These are phyloP conservation scores for Tapera naevia DNA, from an alignment of 2,797 vertebrate species.

Conservation along the genomic window DNA sequence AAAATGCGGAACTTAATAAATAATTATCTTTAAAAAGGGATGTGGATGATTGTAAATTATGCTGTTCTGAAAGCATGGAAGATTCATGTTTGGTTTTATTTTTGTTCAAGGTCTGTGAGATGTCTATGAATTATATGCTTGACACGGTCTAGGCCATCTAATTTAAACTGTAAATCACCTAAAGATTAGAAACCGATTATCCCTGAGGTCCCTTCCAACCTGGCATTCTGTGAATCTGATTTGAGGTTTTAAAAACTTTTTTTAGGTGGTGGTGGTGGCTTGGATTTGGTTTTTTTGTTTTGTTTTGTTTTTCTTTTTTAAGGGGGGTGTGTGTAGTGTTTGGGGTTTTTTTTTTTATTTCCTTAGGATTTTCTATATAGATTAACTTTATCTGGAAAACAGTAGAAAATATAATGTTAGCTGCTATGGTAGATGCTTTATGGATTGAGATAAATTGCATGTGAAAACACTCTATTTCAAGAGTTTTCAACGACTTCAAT, in stretches of 20 bases:
- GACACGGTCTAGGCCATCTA: too few relatives aligned
- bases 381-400: fast-evolving
- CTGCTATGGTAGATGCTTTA: fast-evolving
- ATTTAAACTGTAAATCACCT: too few relatives aligned
- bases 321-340: fast-evolving
- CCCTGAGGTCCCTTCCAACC: too few relatives aligned
- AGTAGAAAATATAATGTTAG: fast-evolving
- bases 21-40: fast-evolving
- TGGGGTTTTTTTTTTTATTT: not conserved
- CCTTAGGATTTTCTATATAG: too few relatives aligned
- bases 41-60: fast-evolving
- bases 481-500: fast-evolving
- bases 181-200: too few relatives aligned
- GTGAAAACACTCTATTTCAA: fast-evolving
- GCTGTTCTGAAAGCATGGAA: fast-evolving
- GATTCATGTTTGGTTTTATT: fast-evolving
- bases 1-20: fast-evolving
- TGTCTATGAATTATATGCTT: too few relatives aligned
- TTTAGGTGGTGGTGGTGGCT: too few relatives aligned
- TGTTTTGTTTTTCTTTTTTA: too few relatives aligned
- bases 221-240: too few relatives aligned
- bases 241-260: too few relatives aligned
- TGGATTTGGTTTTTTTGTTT: too few relatives aligned
- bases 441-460: fast-evolving
- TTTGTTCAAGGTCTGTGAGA: too few relatives aligned